Evolutionary conservation across 2,113 vertebrate genomes (phyloP), one percentile per base, ranked within the genome.

Genomic region (Periophthalmodon schlosseri): DNA sequence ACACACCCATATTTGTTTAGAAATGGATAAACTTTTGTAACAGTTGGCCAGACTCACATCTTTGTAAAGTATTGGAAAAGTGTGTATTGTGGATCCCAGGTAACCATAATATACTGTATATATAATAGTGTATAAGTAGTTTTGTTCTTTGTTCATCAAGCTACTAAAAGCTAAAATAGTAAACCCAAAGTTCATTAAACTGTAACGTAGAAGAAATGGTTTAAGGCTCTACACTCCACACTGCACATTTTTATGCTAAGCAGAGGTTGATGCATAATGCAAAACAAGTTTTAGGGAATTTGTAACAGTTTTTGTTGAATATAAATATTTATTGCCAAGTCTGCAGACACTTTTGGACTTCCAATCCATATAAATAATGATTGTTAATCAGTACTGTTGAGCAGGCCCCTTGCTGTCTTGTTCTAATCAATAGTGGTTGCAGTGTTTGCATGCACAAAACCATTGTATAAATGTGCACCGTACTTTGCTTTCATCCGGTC

Each of bases 341-440:
- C 57, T 24, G 13, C 49, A 1, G 54, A 24, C 20, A 70, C 39
- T 60, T 67, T 20, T 47, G 50, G 63, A 72, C 46, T 57, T 74
- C 56, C 34, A 44, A 58, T 24, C 24, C 64, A 69, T 39, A 68
- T 73, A 66, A 68, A 73, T 73, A 70, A 77, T 47, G 52, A 70
- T n/a, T 77, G 61, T 61, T 65, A 75, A 78, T 76, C 12, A 63
- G 23, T 64, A 34, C n/a, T 75, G 16, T 56, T 68, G 34, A 24
- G 70, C 69, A 72, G 18, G 15, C 58, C n/a, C 18, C 52, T 5
- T 49, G 50, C 23, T 66, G 50, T 69, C 12, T 76, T 28, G 28
- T 70, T 44, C 60, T 69, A 36, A 73, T 82, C 66, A 33, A 73
- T 77, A 73, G 50, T 3, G 28, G 39, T 47, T 64, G 33, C 70